These are phyloP conservation scores for Hydropsyche betteni DNA, from an alignment of 2,888 invertebrate species.

Conservation along the genomic window DNA sequence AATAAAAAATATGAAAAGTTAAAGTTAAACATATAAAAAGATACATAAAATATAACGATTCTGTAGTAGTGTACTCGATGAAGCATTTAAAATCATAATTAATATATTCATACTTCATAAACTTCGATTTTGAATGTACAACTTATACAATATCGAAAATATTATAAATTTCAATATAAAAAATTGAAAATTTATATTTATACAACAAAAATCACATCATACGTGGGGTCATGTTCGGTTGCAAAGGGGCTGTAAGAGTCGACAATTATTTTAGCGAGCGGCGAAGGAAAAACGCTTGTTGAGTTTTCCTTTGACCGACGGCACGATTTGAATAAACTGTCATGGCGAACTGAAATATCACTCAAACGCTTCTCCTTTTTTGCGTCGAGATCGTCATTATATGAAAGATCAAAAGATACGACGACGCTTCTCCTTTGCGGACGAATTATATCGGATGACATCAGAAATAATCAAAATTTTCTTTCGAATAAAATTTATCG, in stretches of 20 bases:
- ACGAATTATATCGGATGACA: too few species aligned
- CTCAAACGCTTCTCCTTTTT: constrained; percentile 5
- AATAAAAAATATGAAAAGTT: too few species aligned
- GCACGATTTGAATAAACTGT: constrained; percentile 44
- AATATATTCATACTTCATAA: not conserved
- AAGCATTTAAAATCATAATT: not conserved
- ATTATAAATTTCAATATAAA: not conserved
- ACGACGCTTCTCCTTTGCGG: not conserved
- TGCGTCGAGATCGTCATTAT: not conserved
- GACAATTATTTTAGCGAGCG: constrained; percentile 39
- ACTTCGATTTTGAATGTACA: not conserved
- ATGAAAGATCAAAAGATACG: not conserved
- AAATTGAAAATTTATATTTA: not conserved
- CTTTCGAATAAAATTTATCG: not conserved
- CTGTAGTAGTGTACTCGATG: not conserved
- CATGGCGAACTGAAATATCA: not conserved
- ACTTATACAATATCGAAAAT: too few species aligned
- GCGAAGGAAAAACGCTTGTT: constrained; percentile 27
- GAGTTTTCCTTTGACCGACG: constrained; percentile 40
- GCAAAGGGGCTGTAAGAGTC: constrained; percentile 25
- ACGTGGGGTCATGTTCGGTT: not conserved
- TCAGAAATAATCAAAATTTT: too few species aligned
- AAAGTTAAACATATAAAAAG: too few species aligned
- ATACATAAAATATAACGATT: not conserved
- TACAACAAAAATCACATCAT: not conserved